Evolutionary conservation across 2,113 vertebrate species (phyloP).

Genomic region (Corythoichthys intestinalis): DNA sequence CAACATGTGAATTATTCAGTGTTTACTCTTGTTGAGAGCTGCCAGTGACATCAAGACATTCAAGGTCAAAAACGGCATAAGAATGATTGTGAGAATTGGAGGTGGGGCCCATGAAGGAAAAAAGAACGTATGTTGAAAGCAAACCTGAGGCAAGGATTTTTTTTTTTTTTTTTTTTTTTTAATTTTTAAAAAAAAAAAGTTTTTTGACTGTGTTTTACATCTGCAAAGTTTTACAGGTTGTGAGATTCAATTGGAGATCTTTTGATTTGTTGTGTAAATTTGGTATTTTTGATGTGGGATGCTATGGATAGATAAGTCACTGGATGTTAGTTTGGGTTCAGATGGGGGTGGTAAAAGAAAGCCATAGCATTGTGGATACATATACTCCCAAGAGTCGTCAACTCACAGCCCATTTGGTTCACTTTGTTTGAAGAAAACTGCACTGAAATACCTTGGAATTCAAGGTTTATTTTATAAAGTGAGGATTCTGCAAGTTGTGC

Average conservation of each 20-base stretch:
- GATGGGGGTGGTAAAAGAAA: constrained; percentile 21
- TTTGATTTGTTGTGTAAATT: constrained; percentile 17
- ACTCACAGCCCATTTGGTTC: constrained; percentile 56
- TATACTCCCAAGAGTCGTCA: constrained; percentile 38
- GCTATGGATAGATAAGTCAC: constrained; percentile 30
- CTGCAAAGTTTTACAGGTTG: constrained; percentile 19
- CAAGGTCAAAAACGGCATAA: constrained; percentile 17
- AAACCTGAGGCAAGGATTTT: constrained; percentile 31
- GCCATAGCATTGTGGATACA: constrained; percentile 41
- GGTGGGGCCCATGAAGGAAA: not conserved
- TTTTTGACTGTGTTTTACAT: constrained; percentile 19
- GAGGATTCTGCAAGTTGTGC: constrained; percentile 38
- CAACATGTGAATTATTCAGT: constrained; percentile 56
- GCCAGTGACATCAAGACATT: constrained; percentile 25
- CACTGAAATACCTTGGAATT: constrained; percentile 47
- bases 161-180: not conserved
- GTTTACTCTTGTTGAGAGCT: constrained; percentile 44
- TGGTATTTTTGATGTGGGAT: constrained; percentile 34
- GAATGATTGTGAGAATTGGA: constrained; percentile 35
- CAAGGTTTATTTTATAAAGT: constrained; percentile 23
- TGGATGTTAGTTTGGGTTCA: constrained; percentile 50
- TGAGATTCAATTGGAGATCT: constrained; percentile 18
- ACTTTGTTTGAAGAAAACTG: constrained; percentile 55
- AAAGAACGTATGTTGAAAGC: constrained; percentile 47
- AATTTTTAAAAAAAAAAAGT: too few species aligned